These are phyloP conservation scores for Sylvietta virens DNA, from an alignment of 2,113 vertebrate genomes.

Conservation along the genomic window DNA sequence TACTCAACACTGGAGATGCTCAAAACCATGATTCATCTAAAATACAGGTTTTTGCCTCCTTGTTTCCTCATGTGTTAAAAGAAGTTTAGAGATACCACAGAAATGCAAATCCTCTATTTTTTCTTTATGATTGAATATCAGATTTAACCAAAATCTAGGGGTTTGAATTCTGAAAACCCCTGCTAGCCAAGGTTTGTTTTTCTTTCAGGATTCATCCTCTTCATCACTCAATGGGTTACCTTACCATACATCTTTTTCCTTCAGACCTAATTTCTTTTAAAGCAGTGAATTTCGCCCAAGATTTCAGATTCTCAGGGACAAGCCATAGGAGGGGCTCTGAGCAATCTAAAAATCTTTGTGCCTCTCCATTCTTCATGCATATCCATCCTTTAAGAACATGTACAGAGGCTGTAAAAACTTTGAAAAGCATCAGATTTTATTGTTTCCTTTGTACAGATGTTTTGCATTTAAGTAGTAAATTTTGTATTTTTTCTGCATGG, in stretches of 20 bases:
- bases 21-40: neutral
- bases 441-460: neutral
- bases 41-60: neutral
- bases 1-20: neutral
- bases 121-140: neutral
- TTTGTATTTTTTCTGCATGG: neutral
- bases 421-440: neutral
- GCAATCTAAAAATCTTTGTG: neutral
- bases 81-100: neutral
- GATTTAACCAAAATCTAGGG: neutral
- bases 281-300: neutral
- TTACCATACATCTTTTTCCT: neutral
- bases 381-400: fast-evolving
- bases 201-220: neutral
- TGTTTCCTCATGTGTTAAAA: neutral
- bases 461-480: neutral
- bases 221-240: neutral
- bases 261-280: neutral
- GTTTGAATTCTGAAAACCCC: neutral
- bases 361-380: neutral
- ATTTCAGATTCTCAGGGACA: neutral
- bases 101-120: neutral
- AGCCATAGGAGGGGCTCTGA: neutral
- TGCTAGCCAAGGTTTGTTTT: neutral
- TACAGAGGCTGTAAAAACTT: neutral